A percentile compares a stretch with the other conserved stretches of the same genome.
phyloP scores from a whole-genome alignment of 92 coral and sea anemone genomes.

The Paramuricea clavata region DNA sequence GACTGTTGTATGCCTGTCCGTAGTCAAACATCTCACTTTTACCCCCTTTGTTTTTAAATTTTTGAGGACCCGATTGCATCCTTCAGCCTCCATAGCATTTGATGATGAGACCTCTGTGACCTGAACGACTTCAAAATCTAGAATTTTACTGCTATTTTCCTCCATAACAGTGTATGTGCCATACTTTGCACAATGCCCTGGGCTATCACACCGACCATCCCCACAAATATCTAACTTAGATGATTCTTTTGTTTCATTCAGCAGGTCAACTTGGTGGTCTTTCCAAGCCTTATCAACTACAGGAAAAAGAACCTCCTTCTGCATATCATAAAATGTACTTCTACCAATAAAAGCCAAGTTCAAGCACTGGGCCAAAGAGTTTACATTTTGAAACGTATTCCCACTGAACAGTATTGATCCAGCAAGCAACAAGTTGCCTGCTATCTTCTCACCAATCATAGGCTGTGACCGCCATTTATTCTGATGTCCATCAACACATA shows the following conservation, averaged over 20 bases:
- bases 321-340: conserved; percentile 52
- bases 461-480: conserved; percentile 63
- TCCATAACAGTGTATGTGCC: conserved; percentile 74
- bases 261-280: conserved; percentile 30
- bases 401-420: conserved; percentile 69
- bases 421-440: conserved; percentile 63
- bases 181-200: conserved; percentile 68
- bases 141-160: conserved; percentile 48
- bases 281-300: conserved; percentile 71
- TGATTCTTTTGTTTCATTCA: conserved; percentile 33
- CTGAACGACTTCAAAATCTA: conserved; percentile 57
- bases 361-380: conserved; percentile 50
- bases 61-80: no score
- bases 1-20: no score
- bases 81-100: conserved; percentile 73
- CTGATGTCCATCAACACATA: conserved; percentile 51
- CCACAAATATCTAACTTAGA: conserved; percentile 49
- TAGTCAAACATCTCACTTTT: background rate
- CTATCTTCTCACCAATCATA: conserved; percentile 41
- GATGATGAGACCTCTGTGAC: conserved; percentile 66
- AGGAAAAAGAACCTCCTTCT: conserved; percentile 60
- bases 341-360: conserved; percentile 59
- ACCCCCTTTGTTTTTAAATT: no score
- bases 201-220: conserved; percentile 59
- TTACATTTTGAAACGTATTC: conserved; percentile 56